Base-by-base conservation (phyloP, 2,888 invertebrate species). In the Megalurothrips usitatus region DNA sequence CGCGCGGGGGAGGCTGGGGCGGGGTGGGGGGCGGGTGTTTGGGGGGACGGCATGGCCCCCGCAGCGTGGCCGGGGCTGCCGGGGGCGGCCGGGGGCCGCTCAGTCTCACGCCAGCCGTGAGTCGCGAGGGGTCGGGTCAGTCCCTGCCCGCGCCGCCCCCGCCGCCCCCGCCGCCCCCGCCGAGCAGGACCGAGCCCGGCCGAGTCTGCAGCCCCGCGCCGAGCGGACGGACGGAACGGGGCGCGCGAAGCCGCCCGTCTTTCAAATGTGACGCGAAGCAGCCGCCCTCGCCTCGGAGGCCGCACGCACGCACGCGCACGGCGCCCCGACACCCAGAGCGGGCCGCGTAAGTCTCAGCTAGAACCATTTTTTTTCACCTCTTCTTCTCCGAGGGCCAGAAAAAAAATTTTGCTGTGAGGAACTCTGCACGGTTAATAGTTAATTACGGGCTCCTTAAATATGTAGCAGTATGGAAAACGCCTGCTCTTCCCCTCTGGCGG, bases 71-170 rank as follows among this genome's bases (percentile, higher is more conserved):
- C 34, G 34, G 6, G 34, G 34, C n/a, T n/a, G n/a, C n/a, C n/a
- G n/a, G 49, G 49, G 14, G 49, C 52, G 17, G 52, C 68, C 4
- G 68, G 23, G 1, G 23, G 6, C 9, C 10, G 68, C 68, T 26
- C 68, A 75, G 68, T 75, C 68, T 75, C 68, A 75, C 68, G 68
- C 68, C 68, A 75, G 68, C 68, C 68, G 68, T 75, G 68, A 75
- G 68, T 75, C 68, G 68, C 68, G 68, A 23, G 68, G 68, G 68
- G 68, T 75, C 68, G 26, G 58, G 1, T 58, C 58, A 58, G 14
- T 58, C 58, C 14, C n/a, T n/a, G 68, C 26, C 23, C 11, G 68
- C 68, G 9, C 63, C 68, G 26, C 68, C 34, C 26, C 68, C 26
- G 68, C 58, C 14, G 68, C 26, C 23, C 11, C 23, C 68, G 9